Conservation (phyloP, 2,797 vertebrate genomes). For the Eospalax fontanierii region DNA sequence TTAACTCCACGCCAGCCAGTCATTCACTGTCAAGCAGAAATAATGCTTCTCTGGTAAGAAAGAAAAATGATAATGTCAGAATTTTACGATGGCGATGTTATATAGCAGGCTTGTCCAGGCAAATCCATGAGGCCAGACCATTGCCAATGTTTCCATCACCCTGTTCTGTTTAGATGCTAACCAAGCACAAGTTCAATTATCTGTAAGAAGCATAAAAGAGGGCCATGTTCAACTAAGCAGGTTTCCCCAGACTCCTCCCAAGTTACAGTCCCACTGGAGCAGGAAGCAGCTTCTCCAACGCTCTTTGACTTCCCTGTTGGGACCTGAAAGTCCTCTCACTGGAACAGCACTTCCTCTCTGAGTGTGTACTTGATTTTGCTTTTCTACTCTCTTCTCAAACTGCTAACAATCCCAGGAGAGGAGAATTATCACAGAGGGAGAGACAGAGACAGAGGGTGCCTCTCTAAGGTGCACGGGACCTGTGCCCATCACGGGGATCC, state of each 20-base stretch:
- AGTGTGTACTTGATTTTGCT: neutral
- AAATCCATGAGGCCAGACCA: neutral
- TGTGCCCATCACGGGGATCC: neutral
- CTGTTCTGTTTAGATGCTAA: neutral
- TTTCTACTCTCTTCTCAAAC: constrained; percentile 7
- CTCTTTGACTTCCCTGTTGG: neutral
- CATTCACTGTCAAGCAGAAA: neutral
- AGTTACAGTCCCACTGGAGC: neutral
- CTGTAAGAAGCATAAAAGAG: neutral
- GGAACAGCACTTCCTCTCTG: neutral
- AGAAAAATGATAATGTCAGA: neutral
- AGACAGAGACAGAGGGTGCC: neutral
- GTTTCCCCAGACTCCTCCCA: neutral
- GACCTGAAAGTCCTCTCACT: neutral
- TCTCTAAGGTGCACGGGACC: neutral
- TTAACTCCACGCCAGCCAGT: neutral
- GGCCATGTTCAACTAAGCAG: neutral
- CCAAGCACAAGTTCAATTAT: neutral
- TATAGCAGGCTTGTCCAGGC: neutral
- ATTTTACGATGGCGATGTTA: neutral
- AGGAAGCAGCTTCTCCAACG: neutral
- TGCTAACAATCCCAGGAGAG: neutral
- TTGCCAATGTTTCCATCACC: neutral
- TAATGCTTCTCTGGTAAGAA: neutral
- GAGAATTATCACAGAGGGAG: neutral